phyloP scores from a whole-genome alignment of 2,888 invertebrate genomes.

The Drosophila setosimentum region DNA sequence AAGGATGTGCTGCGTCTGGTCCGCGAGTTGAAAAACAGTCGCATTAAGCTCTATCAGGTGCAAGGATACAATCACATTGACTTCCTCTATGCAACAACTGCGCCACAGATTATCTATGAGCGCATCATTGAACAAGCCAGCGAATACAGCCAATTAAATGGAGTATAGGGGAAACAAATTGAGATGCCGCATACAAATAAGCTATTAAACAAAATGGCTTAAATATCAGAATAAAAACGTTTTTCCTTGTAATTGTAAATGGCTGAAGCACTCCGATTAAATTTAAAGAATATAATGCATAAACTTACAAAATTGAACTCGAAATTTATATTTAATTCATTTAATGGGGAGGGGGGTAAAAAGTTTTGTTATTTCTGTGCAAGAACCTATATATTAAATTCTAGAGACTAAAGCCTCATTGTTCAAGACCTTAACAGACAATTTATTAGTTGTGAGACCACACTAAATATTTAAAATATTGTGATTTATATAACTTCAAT shows the following conservation, averaged over 20 bases:
- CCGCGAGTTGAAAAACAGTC: constrained; percentile 68
- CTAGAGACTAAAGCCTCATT: background rate
- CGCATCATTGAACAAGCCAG: constrained; percentile 73
- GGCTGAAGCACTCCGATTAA: background rate
- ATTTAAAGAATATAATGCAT: background rate
- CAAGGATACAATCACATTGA: constrained; percentile 83
- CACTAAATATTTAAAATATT: background rate
- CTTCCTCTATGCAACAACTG: constrained; percentile 77
- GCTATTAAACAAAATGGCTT: background rate
- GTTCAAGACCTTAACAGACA: background rate
- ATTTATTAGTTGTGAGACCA: background rate
- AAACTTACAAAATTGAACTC: background rate
- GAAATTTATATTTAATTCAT: background rate
- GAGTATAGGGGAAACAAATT: too few relatives aligned
- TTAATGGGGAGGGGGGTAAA: background rate
- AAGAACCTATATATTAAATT: background rate
- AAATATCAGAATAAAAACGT: background rate
- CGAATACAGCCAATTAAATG: constrained; percentile 27
- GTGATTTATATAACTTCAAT: background rate
- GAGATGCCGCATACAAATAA: too few relatives aligned
- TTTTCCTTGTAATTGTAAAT: background rate
- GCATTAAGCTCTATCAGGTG: constrained; percentile 72
- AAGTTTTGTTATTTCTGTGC: background rate
- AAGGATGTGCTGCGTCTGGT: constrained; percentile 76
- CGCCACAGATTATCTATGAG: constrained; percentile 74